Evolutionary conservation across 2,113 vertebrate genomes (phyloP), one percentile per base, ranked within the genome.

Genomic region (Todiramphus chloris): DNA sequence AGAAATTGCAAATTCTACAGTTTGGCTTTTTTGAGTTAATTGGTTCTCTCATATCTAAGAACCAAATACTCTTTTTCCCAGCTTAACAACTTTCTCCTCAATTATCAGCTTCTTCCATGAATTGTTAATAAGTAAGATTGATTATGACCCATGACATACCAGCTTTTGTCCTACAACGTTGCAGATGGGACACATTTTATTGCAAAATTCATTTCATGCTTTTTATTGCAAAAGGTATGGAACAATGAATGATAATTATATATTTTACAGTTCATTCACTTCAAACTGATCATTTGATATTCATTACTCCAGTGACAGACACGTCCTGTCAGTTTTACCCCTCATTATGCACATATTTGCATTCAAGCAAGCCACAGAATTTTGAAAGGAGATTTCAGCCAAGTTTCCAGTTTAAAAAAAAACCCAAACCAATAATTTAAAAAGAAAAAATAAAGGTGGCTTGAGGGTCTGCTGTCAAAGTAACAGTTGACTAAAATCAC

Each of bases 231-330:
- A 97, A 97, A 96, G 63, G 68, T 92, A 96, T 60, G 64, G 92
- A 93, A 97, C 68, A 80, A 94, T 51, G 63, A 93, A 93, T 35
- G 77, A 83, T 95, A 97, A 98, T 98, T 97, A 97, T 79, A 87
- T 95, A 96, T 97, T 97, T 97, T 96, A 97, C 62, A 95, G 95
- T 97, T 95, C 94, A 96, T 96, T 97, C 95, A 94, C 88, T 96
- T 77, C 87, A 95, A 95, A 97, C 77, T 58, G 78, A 91, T 95
- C 50, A 76, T 96, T 96, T 97, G 58, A 87, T 96, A 97, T 95
- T 97, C 87, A 85, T 68, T 89, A 93, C 70, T 97, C 74, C 75
- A 62, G 88, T 88, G 94, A 97, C 90, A 97, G 94, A 83, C 56
- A 91, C 1, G 6, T 83, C 76, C 76, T 95, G 56, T 55, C 87